These are phyloP conservation scores for Crotalus tigris DNA, from an alignment of 2,113 vertebrate genomes.

Conservation along the genomic window DNA sequence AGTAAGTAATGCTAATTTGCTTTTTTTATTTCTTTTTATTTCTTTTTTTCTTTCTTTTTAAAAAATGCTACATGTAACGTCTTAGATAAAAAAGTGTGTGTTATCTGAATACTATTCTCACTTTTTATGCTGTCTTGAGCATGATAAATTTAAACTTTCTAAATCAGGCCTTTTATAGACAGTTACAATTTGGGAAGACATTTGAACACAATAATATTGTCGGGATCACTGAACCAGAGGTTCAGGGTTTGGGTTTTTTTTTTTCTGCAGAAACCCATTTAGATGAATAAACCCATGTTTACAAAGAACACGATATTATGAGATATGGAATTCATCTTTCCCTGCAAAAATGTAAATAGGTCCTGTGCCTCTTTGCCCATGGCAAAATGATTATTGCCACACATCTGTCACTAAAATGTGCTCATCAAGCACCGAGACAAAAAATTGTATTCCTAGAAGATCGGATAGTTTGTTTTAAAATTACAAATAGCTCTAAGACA, in stretches of 20 bases:
- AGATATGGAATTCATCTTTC: background rate
- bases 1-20: background rate
- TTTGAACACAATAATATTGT: background rate
- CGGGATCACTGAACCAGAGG: background rate
- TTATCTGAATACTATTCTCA: background rate
- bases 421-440: background rate
- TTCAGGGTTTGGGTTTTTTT: background rate
- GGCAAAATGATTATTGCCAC: background rate
- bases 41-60: background rate
- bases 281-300: background rate
- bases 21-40: background rate
- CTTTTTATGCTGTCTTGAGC: background rate
- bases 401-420: background rate
- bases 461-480: background rate
- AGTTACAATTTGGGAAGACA: background rate
- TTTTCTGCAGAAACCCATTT: background rate
- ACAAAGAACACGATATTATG: background rate
- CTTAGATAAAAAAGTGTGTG: background rate
- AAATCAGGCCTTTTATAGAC: background rate
- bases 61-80: background rate
- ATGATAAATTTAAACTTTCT: background rate
- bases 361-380: background rate
- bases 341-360: background rate
- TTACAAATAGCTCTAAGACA: background rate
- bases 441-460: background rate